These are phyloP conservation scores for Phalanger gymnotis DNA, from an alignment of 2,797 vertebrate genomes.

Conservation along the genomic window DNA sequence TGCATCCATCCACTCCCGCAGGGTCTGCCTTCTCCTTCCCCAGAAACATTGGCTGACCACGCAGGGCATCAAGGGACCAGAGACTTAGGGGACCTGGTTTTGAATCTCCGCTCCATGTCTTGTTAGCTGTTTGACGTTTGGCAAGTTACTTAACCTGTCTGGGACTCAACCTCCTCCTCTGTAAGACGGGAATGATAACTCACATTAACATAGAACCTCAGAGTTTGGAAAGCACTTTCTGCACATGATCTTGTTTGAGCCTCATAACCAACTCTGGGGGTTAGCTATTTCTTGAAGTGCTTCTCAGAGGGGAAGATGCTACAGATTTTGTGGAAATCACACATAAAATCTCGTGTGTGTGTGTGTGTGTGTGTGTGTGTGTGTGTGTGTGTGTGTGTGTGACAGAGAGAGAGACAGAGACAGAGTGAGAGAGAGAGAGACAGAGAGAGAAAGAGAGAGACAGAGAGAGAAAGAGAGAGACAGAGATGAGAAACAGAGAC, in stretches of 20 bases:
- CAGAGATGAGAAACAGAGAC: no score
- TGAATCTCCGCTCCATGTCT: background rate
- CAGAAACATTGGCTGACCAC: background rate
- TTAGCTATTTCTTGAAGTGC: background rate
- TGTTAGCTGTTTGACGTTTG: background rate
- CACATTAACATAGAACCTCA: background rate
- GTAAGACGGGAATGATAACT: background rate
- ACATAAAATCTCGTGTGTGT: background rate
- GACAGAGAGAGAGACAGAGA: no score
- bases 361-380: background rate
- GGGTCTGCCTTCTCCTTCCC: background rate
- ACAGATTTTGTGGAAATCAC: background rate
- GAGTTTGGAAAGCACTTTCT: background rate
- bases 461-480: no score
- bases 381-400: no score
- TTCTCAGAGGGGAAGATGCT: background rate
- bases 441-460: no score
- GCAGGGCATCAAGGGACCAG: conserved; percentile 13
- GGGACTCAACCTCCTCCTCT: background rate
- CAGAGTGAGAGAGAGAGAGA: no score
- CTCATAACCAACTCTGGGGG: background rate
- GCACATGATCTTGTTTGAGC: background rate
- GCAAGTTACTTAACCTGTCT: background rate
- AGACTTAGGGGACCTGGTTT: background rate
- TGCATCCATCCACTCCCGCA: no score